These are phyloP conservation scores for Blastomussa wellsi DNA, from an alignment of 92 coral and sea anemone genomes.

Conservation along the genomic window DNA sequence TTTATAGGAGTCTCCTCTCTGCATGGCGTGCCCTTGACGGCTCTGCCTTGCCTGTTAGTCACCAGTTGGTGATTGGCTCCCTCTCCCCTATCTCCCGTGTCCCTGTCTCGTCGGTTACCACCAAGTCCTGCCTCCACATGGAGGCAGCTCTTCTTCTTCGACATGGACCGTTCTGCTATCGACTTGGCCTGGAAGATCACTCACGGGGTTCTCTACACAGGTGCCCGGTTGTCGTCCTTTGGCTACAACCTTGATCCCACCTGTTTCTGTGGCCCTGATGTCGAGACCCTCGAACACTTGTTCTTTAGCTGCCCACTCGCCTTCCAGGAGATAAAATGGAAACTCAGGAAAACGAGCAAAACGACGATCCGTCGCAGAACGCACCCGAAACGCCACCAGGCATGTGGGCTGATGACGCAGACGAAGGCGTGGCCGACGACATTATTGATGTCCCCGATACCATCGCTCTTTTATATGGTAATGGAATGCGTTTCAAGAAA, in stretches of 20 bases:
- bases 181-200: conserved; percentile 23
- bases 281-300: background rate
- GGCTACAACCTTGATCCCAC: background rate
- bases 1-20: background rate
- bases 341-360: too few relatives aligned
- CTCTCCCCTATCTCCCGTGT: background rate
- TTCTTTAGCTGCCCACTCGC: background rate
- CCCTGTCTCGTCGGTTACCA: background rate
- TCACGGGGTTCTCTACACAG: conserved; percentile 14
- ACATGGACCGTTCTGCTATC: background rate
- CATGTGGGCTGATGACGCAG: too few relatives aligned
- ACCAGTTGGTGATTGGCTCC: background rate
- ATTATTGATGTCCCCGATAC: too few relatives aligned
- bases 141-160: background rate
- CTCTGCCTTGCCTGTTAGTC: background rate
- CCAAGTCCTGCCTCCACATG: background rate
- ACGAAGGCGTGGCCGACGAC: too few relatives aligned
- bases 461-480: too few relatives aligned
- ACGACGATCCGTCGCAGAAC: too few relatives aligned
- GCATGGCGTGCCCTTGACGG: conserved; percentile 30
- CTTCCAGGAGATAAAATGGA: too few relatives aligned
- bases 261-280: background rate
- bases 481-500: too few relatives aligned
- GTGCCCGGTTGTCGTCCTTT: background rate
- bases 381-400: too few relatives aligned